Percentiles rank a stretch among this genome's conserved stretches.
These are phyloP conservation scores for Xiphorhynchus erythropygius DNA, from an alignment of 2,797 vertebrate species.

Conservation along the genomic window DNA sequence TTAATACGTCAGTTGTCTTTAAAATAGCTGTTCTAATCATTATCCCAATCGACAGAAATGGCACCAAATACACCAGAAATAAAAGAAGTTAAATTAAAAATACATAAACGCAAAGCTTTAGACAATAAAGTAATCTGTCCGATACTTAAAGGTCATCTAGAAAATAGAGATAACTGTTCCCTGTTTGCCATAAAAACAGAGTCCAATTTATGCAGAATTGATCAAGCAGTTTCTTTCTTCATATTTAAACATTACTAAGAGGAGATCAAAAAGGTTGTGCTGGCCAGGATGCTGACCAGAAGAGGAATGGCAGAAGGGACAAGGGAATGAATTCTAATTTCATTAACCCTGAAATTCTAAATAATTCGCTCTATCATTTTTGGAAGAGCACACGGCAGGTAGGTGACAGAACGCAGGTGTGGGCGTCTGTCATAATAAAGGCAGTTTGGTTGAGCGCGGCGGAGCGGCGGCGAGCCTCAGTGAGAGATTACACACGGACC, in stretches of 20 bases:
- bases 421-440: constrained; percentile 53
- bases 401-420: constrained; percentile 59
- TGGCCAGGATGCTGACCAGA: background rate
- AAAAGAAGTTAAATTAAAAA: constrained; percentile 51
- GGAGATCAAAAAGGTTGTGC: background rate
- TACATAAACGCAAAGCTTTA: background rate
- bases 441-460: constrained; percentile 17
- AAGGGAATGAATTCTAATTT: background rate
- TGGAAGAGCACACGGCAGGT: background rate
- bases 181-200: background rate
- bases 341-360: background rate
- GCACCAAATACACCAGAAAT: constrained; percentile 20
- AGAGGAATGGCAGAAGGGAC: background rate
- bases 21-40: constrained; percentile 13
- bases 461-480: constrained; percentile 39
- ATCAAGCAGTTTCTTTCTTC: background rate
- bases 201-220: background rate
- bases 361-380: background rate
- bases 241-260: background rate
- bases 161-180: background rate
- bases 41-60: background rate
- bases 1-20: background rate
- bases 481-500: constrained; percentile 51
- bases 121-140: constrained; percentile 18
- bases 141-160: background rate